A percentile compares a stretch with the other conserved stretches of the same genome.
These are phyloP conservation scores for Ceramica pisi DNA, from an alignment of 2,888 invertebrate genomes.

Conservation along the genomic window DNA sequence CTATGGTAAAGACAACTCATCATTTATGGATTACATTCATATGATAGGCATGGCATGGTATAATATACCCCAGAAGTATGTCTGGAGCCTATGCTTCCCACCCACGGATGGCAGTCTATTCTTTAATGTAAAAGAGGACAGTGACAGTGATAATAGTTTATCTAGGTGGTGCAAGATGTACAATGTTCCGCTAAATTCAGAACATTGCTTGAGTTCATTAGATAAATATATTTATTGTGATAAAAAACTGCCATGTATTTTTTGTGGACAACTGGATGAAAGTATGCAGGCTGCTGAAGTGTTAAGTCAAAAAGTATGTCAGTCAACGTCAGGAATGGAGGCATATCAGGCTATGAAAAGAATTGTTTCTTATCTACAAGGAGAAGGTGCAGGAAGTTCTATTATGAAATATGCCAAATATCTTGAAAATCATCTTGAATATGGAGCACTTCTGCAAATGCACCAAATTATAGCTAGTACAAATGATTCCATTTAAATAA, in stretches of 20 bases:
- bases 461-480: constrained; percentile 69
- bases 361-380: constrained; percentile 71
- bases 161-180: constrained; percentile 69
- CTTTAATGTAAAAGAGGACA: constrained; percentile 64
- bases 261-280: constrained; percentile 54
- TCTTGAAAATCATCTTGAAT: constrained; percentile 73
- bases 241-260: constrained; percentile 62
- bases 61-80: constrained; percentile 66
- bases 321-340: constrained; percentile 67
- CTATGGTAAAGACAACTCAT: constrained; percentile 62
- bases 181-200: constrained; percentile 65
- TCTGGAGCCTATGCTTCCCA: constrained; percentile 66
- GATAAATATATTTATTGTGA: constrained; percentile 72
- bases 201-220: constrained; percentile 59
- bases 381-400: constrained; percentile 64
- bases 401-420: constrained; percentile 70
- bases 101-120: constrained; percentile 66
- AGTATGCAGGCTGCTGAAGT: constrained; percentile 59
- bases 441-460: constrained; percentile 71
- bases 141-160: constrained; percentile 68
- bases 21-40: constrained; percentile 67
- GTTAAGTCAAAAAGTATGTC: constrained; percentile 49
- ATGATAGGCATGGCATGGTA: constrained; percentile 74
- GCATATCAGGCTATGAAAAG: constrained; percentile 76
- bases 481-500: constrained; percentile 66